Percentiles rank a stretch among this genome's conserved stretches.
These are phyloP conservation scores for Uropetala carovei DNA, from an alignment of 2,888 invertebrate species.

Conservation along the genomic window DNA sequence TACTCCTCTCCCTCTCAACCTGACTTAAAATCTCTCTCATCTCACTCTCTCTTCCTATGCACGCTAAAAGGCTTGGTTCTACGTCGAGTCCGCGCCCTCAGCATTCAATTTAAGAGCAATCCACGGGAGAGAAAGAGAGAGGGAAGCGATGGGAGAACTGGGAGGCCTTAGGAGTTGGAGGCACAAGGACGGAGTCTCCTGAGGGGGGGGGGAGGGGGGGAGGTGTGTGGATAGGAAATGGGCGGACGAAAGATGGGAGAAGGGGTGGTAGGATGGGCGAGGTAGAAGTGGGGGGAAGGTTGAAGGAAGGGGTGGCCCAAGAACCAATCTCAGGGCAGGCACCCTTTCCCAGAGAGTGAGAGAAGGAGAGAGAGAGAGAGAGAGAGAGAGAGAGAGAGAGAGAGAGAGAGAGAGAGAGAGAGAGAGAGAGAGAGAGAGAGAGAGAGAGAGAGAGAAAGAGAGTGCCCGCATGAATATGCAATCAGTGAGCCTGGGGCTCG, in stretches of 20 bases:
- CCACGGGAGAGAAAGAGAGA: not conserved
- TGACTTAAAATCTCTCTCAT: not conserved
- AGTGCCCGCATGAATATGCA: conserved; percentile 50
- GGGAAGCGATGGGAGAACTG: conserved; percentile 16
- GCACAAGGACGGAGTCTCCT: not conserved
- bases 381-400: not conserved
- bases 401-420: not conserved
- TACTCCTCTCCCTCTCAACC: not conserved
- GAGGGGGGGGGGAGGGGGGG: no score
- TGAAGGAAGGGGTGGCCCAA: not conserved
- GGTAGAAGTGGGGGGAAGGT: not conserved
- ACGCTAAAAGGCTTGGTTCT: conserved; percentile 25
- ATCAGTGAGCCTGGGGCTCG: conserved; percentile 38
- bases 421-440: not conserved
- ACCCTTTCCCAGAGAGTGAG: conserved; percentile 20
- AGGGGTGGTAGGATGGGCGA: not conserved
- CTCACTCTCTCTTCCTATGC: conserved; percentile 13
- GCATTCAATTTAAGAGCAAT: not conserved
- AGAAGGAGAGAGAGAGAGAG: not conserved
- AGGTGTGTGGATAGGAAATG: not conserved
- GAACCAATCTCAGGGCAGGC: conserved; percentile 32
- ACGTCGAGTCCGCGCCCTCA: conserved; percentile 26
- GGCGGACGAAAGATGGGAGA: not conserved
- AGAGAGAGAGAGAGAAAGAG: not conserved
- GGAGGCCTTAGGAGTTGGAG: not conserved